A percentile compares a stretch with the other conserved stretches of the same genome.
Evolutionary conservation across 1,140 invertebrate genomes (phyloP).

Genomic region (Micrasema longulum): DNA sequence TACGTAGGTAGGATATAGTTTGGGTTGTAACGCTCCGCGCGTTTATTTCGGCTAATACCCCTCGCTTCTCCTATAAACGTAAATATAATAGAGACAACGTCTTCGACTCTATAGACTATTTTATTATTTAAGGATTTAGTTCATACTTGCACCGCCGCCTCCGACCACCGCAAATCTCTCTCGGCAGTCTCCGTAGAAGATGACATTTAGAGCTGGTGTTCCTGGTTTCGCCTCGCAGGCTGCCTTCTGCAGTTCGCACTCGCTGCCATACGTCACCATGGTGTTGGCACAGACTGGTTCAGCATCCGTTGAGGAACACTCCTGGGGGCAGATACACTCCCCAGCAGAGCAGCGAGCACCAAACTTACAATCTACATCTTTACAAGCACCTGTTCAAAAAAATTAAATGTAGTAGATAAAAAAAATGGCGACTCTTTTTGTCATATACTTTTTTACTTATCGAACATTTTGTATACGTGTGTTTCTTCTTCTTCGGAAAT

Average conservation of each 20-base stretch:
- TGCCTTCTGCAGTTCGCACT: slow-evolving; percentile 85
- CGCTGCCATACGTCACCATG: slow-evolving; percentile 82
- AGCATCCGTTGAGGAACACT: slow-evolving; percentile 74
- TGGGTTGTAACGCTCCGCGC: too few relatives aligned
- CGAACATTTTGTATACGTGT: too few relatives aligned
- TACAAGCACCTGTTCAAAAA: slow-evolving; percentile 89
- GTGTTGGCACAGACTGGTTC: slow-evolving; percentile 87
- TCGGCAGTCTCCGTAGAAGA: slow-evolving; percentile 84
- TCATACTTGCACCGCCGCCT: slow-evolving; percentile 61
- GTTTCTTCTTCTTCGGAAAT: too few relatives aligned
- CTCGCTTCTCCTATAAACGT: too few relatives aligned
- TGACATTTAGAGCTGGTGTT: slow-evolving; percentile 69
- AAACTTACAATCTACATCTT: slow-evolving; percentile 81
- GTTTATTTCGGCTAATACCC: too few relatives aligned
- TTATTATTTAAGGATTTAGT: too few relatives aligned
- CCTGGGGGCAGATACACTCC: slow-evolving; percentile 84
- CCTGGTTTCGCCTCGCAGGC: slow-evolving; percentile 69
- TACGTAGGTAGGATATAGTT: too few relatives aligned
- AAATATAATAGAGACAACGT: too few relatives aligned
- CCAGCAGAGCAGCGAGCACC: slow-evolving; percentile 86
- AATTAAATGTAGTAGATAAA: too few relatives aligned
- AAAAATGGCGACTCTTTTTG: too few relatives aligned
- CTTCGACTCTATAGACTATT: too few relatives aligned
- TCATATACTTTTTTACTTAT: too few relatives aligned
- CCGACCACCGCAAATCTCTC: slow-evolving; percentile 72